phyloP scores from a whole-genome alignment of 2,888 invertebrate species.

The Deilephila porcellus region DNA sequence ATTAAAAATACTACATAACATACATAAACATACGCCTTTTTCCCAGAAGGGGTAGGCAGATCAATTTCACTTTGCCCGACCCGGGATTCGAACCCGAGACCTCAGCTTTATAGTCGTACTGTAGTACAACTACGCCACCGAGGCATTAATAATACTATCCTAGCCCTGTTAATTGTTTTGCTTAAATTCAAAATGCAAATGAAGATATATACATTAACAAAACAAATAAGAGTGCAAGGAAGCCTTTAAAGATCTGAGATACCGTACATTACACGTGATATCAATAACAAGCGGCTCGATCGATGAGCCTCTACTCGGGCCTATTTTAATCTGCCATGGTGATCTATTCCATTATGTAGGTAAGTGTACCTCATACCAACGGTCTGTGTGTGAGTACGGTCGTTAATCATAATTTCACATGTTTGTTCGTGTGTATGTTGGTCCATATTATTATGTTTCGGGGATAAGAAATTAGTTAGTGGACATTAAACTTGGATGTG shows the following conservation, averaged over 20 bases:
- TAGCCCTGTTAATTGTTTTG: not conserved
- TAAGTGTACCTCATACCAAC: conserved; percentile 50
- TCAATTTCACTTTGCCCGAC: too few relatives aligned
- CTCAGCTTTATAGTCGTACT: too few relatives aligned
- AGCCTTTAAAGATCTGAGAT: conserved; percentile 30
- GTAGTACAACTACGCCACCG: too few relatives aligned
- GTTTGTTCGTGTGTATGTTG: conserved; percentile 83
- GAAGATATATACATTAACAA: not conserved
- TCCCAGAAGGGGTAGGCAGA: too few relatives aligned
- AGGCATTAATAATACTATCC: too few relatives aligned
- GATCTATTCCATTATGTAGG: conserved; percentile 75
- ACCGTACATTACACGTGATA: conserved; percentile 39
- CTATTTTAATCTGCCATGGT: conserved; percentile 69
- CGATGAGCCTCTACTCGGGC: conserved; percentile 55
- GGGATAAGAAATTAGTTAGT: conserved; percentile 86
- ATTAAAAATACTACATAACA: too few relatives aligned
- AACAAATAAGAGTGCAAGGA: conserved; percentile 16
- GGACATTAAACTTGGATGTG: conserved; percentile 80
- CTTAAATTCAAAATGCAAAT: not conserved
- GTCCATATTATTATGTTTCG: conserved; percentile 84
- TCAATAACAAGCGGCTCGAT: conserved; percentile 60
- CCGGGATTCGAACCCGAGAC: too few relatives aligned
- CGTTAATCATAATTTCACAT: conserved; percentile 85
- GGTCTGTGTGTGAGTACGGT: conserved; percentile 73
- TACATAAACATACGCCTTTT: too few relatives aligned